Percentiles rank a stretch among this genome's conserved stretches.
These are phyloP conservation scores for Paracyclopina nana DNA, from an alignment of 1,140 invertebrate genomes.

Conservation along the genomic window DNA sequence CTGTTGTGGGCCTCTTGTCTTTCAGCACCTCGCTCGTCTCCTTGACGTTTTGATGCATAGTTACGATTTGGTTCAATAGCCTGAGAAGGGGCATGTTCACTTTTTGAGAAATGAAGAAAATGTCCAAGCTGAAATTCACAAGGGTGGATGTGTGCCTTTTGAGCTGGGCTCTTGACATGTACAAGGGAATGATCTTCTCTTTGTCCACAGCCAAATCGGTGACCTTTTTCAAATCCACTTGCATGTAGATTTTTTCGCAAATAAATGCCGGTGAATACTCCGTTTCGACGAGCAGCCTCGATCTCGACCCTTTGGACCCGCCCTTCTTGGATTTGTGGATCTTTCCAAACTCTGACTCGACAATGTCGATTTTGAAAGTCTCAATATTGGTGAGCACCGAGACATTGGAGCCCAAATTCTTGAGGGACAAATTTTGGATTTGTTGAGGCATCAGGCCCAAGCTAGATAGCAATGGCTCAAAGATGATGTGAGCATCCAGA, in stretches of 20 bases:
- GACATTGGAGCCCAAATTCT: constrained; percentile 72
- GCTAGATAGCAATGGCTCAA: constrained; percentile 60
- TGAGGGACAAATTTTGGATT: constrained; percentile 43
- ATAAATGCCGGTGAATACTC: constrained; percentile 69
- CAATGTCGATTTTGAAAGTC: constrained; percentile 73
- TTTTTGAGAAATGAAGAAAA: constrained; percentile 26
- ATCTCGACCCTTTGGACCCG: background rate
- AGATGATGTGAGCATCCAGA: constrained; percentile 75
- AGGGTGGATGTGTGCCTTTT: constrained; percentile 73
- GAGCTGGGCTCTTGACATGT: constrained; percentile 55
- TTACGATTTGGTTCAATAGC: constrained; percentile 82
- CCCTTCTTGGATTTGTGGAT: background rate
- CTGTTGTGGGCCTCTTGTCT: constrained; percentile 38
- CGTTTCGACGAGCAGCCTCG: constrained; percentile 30
- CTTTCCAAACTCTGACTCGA: constrained; percentile 39
- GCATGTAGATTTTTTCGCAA: constrained; percentile 69
- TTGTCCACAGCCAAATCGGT: constrained; percentile 64
- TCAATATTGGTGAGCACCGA: constrained; percentile 68
- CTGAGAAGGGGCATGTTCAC: constrained; percentile 85
- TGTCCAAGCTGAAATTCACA: constrained; percentile 61
- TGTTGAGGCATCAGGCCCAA: constrained; percentile 69
- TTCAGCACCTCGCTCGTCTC: constrained; percentile 70
- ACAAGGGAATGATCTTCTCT: constrained; percentile 44
- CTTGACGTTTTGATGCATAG: constrained; percentile 92
- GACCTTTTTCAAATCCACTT: constrained; percentile 68